Evolutionary conservation across 2,113 vertebrate genomes (phyloP), one percentile per base, ranked within the genome.

Genomic region (Australoheros scitulus): DNA sequence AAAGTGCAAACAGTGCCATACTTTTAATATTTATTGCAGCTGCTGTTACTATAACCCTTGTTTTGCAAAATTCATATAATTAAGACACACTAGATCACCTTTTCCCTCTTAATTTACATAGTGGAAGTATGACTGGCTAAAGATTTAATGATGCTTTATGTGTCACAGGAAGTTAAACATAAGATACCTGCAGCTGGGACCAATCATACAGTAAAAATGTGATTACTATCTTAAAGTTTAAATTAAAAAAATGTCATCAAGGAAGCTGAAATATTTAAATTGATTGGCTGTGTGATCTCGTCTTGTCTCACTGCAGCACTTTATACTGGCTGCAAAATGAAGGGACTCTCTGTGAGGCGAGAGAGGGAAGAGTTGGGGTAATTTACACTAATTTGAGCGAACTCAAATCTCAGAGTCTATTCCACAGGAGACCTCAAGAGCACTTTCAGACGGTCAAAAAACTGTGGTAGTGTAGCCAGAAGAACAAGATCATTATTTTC

Each of bases 401-500:
- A 91, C 89, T 90, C 79, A 90, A 88, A 91, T 92, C 90, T 92
- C 79, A 81, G 81, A 89, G 90, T 79, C 77, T 84, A 89, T 94
- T 91, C 85, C 93, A 87, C 87, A 60, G 80, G 83, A 92, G 92
- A 92, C 87, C 87, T 88, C 72, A 72, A 89, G 87, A 92, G 87
- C 85, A 89, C 87, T 90, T 89, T 88, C 57, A 90, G 75, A 89
- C 15, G 68, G 81, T 88, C 89, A 91, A 83, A 91, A 91, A 90
- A 76, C 60, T 60, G 86, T 74, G 60, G 76, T 77, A 86, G 79
- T 87, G 87, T 77, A 81, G 87, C 87, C 86, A 85, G 83, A 76
- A 93, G 90, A 93, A 92, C 89, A 91, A 89, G 80, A 92, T 91
- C 85, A 90, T 92, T 93, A 93, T 91, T 92, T 93, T 88, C 86